Conservation (phyloP, 2,113 vertebrate genomes). For the Oceanodroma tethys region DNA sequence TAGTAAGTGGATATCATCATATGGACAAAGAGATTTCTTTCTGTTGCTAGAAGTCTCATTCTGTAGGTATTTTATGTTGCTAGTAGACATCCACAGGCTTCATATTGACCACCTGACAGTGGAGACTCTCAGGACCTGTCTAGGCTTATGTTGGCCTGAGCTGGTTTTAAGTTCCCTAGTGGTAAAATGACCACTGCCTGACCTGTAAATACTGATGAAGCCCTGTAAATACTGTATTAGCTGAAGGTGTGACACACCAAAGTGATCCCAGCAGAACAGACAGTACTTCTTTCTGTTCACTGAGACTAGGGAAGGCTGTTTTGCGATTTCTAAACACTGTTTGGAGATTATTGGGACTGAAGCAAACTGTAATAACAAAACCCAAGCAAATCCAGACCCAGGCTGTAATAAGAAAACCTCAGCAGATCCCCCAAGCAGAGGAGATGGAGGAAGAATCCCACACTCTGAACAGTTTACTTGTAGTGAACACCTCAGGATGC, state of each 20-base stretch:
- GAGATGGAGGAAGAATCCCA: neutral
- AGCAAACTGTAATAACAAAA: neutral
- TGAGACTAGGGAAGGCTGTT: neutral
- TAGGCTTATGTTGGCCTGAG: neutral
- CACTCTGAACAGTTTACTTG: neutral
- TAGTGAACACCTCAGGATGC: neutral
- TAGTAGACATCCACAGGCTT: neutral
- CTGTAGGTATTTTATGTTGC: neutral
- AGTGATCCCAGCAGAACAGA: neutral
- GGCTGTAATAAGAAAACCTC: neutral
- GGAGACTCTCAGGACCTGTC: neutral
- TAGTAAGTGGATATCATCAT: neutral
- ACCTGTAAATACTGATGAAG: neutral
- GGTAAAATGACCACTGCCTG: neutral
- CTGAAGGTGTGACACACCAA: neutral
- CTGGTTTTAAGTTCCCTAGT: neutral
- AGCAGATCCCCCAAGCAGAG: neutral
- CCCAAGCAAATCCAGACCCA: neutral
- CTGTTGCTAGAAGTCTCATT: neutral
- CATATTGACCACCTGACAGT: neutral
- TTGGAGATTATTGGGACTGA: neutral
- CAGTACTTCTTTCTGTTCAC: neutral
- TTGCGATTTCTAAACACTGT: neutral
- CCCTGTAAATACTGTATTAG: neutral
- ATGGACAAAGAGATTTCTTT: neutral